These are phyloP conservation scores for Ptilonorhynchus violaceus DNA, from an alignment of 2,113 vertebrate genomes.

Conservation along the genomic window DNA sequence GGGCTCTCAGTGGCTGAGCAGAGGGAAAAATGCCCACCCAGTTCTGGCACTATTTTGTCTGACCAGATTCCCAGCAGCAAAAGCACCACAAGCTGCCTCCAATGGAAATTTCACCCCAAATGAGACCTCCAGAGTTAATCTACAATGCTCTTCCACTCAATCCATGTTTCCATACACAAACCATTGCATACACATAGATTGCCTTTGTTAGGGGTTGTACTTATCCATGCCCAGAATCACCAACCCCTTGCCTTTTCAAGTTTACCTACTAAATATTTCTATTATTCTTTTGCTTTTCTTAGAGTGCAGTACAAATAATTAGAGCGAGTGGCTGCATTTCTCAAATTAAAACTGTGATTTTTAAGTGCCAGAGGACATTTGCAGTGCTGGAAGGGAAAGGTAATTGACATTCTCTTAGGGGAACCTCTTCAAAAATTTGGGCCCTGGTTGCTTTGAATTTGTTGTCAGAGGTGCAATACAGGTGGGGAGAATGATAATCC, in stretches of 20 bases:
- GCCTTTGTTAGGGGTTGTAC: not conserved
- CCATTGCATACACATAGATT: not conserved
- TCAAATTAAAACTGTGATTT: constrained; percentile 22
- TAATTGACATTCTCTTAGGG: constrained; percentile 50
- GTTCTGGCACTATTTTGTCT: not conserved
- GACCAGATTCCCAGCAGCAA: not conserved
- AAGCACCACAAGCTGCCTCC: not conserved
- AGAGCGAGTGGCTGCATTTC: constrained; percentile 28
- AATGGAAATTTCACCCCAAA: not conserved
- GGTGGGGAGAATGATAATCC: not conserved
- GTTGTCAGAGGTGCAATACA: not conserved
- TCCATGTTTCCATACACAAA: not conserved
- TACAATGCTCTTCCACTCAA: not conserved
- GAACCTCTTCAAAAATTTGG: constrained; percentile 38
- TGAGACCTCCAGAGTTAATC: not conserved
- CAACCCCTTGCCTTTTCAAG: not conserved
- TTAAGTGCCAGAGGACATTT: not conserved
- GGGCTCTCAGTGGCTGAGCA: not conserved
- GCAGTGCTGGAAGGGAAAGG: not conserved
- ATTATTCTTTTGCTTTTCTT: not conserved
- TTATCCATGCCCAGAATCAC: not conserved
- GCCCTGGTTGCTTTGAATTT: constrained; percentile 17
- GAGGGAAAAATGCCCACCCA: not conserved
- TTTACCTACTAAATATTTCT: not conserved
- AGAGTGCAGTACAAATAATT: not conserved